phyloP scores from a whole-genome alignment of 2,113 vertebrate species.

The Ctenodactylus gundi region DNA sequence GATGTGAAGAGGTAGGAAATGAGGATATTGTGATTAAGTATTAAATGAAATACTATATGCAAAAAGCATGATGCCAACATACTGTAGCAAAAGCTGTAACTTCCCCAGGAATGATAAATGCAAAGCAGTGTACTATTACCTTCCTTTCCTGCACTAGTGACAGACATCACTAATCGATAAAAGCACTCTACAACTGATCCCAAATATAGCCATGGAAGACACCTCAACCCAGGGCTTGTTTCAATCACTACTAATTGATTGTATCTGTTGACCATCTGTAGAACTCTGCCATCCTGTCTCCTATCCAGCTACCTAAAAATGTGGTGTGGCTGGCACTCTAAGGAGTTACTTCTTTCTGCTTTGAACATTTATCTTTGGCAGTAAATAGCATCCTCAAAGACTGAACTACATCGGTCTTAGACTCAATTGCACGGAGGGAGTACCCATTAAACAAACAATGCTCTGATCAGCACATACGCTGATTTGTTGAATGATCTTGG shows the following conservation, averaged over 20 bases:
- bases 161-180: slow-evolving; percentile 36
- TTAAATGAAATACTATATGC: not conserved
- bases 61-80: not conserved
- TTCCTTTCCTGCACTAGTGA: not conserved
- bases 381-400: not conserved
- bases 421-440: not conserved
- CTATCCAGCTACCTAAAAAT: not conserved
- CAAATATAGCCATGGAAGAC: not conserved
- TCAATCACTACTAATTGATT: not conserved
- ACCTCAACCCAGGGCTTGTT: not conserved
- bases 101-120: not conserved
- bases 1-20: not conserved
- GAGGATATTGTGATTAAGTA: not conserved
- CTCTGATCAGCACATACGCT: not conserved
- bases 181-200: not conserved
- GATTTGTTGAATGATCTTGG: not conserved
- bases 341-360: not conserved
- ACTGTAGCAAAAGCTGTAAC: not conserved
- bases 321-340: not conserved
- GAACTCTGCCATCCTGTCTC: not conserved
- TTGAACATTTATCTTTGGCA: not conserved
- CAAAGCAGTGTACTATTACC: not conserved
- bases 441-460: not conserved
- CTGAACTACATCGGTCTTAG: not conserved
- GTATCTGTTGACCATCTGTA: not conserved